Evolutionary conservation across 2,888 invertebrate genomes (phyloP).

Genomic region (Drosophila mettleri): DNA sequence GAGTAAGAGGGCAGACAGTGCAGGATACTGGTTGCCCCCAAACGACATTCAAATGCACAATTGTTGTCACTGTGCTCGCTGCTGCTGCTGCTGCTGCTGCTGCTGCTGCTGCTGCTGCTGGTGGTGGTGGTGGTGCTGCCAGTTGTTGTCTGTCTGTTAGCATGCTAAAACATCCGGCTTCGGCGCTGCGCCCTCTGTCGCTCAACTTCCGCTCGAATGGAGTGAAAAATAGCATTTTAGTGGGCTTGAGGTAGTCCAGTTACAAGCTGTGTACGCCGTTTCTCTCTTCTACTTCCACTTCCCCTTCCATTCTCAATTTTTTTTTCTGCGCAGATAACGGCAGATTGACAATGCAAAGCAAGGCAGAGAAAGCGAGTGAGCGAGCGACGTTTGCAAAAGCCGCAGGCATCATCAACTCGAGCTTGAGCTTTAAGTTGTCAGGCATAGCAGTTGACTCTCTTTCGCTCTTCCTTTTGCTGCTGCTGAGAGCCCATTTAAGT

Average conservation of each 20-base stretch:
- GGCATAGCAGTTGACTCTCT: conserved; percentile 35
- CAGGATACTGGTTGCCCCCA: conserved; percentile 42
- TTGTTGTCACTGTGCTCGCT: conserved; percentile 70
- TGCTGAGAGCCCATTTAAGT: not conserved
- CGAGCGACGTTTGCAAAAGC: conserved; percentile 8
- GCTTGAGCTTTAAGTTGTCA: conserved; percentile 34
- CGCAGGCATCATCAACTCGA: conserved; percentile 36
- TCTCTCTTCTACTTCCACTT: not conserved
- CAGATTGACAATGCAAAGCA: conserved; percentile 57
- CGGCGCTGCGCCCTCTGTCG: conserved; percentile 58
- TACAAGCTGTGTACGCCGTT: conserved; percentile 4
- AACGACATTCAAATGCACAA: conserved; percentile 77
- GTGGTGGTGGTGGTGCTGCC: conserved; percentile 17
- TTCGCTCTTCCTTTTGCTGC: not conserved
- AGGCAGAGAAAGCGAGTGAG: conserved; percentile 24
- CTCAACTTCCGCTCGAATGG: conserved; percentile 75
- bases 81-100: conserved; percentile 27
- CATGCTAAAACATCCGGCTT: conserved; percentile 71
- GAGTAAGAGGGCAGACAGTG: not conserved
- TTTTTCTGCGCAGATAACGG: conserved; percentile 24
- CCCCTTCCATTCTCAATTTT: too few species aligned
- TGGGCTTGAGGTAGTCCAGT: conserved; percentile 42
- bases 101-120: conserved; percentile 19
- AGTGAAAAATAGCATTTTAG: conserved; percentile 77
- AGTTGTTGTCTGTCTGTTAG: conserved; percentile 57